phyloP scores from a whole-genome alignment of 1,140 invertebrate genomes.

The Drosophila virilis region DNA sequence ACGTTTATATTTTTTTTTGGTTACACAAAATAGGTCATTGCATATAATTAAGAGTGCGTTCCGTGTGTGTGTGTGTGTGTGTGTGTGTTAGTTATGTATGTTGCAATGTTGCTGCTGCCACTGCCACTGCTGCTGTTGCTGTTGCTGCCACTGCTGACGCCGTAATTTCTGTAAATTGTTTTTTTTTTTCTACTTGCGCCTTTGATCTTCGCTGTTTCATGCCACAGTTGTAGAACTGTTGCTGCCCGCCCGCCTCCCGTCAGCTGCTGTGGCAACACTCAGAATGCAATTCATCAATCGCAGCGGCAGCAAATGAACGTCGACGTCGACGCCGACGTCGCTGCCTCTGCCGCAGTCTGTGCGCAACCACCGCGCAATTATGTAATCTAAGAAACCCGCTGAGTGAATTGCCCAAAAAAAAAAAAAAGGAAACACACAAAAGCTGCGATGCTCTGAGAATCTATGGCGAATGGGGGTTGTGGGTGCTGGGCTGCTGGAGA shows the following conservation, averaged over 20 bases:
- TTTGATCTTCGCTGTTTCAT: constrained; percentile 69
- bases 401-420: constrained; percentile 33
- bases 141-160: constrained; percentile 31
- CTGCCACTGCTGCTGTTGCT: constrained; percentile 26
- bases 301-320: constrained; percentile 22
- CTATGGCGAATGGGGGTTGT: constrained; percentile 1
- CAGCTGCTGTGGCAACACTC: constrained; percentile 61
- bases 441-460: constrained; percentile 10
- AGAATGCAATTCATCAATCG: constrained; percentile 81
- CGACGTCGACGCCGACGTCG: background rate
- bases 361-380: constrained; percentile 69
- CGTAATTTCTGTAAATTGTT: constrained; percentile 50
- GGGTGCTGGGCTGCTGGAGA: background rate
- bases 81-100: constrained; percentile 33
- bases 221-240: constrained; percentile 4
- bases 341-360: constrained; percentile 5
- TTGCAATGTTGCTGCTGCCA: constrained; percentile 62
- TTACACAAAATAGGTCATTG: constrained; percentile 70
- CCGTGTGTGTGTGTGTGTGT: constrained; percentile 5
- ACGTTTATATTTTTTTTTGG: constrained; percentile 44
- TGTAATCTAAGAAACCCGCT: constrained; percentile 58
- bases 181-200: constrained; percentile 22
- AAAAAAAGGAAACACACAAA: background rate
- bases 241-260: constrained; percentile 6
- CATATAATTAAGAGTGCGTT: constrained; percentile 60